phyloP scores from a whole-genome alignment of 2,113 vertebrate species.

The Thryonomys swinderianus region DNA sequence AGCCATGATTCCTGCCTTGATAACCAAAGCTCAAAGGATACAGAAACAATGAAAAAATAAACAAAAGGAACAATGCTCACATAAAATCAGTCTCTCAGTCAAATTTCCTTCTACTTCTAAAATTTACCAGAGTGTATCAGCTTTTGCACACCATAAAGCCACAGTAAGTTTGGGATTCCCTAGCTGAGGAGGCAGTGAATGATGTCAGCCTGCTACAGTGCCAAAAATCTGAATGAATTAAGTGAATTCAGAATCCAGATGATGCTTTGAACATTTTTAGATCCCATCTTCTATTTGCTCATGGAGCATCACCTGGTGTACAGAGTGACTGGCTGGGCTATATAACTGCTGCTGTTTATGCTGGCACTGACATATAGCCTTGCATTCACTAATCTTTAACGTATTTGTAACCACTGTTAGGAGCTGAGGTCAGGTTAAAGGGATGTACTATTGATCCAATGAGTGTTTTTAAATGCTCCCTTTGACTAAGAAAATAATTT shows the following conservation, averaged over 20 bases:
- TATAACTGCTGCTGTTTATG: background rate
- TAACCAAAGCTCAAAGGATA: background rate
- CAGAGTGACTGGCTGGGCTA: background rate
- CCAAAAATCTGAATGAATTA: background rate
- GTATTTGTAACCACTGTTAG: constrained; percentile 1
- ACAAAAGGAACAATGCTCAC: background rate
- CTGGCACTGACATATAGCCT: background rate
- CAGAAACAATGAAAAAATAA: background rate
- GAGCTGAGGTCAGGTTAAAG: constrained; percentile 35
- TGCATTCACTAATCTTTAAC: background rate
- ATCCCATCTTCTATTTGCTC: background rate
- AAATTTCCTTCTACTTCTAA: background rate
- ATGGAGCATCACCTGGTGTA: background rate
- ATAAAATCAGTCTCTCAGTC: background rate
- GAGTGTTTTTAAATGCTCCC: background rate
- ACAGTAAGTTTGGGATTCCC: background rate
- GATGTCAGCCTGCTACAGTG: background rate
- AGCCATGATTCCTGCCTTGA: background rate
- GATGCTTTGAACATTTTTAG: background rate
- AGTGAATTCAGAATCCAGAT: background rate
- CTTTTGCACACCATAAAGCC: background rate
- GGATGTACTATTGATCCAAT: constrained; percentile 23
- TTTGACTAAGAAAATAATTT: constrained; percentile 43
- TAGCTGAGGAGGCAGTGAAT: background rate
- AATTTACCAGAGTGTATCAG: background rate